phyloP scores from a whole-genome alignment of 2,888 invertebrate species.

The Hypselothyrea guttata region DNA sequence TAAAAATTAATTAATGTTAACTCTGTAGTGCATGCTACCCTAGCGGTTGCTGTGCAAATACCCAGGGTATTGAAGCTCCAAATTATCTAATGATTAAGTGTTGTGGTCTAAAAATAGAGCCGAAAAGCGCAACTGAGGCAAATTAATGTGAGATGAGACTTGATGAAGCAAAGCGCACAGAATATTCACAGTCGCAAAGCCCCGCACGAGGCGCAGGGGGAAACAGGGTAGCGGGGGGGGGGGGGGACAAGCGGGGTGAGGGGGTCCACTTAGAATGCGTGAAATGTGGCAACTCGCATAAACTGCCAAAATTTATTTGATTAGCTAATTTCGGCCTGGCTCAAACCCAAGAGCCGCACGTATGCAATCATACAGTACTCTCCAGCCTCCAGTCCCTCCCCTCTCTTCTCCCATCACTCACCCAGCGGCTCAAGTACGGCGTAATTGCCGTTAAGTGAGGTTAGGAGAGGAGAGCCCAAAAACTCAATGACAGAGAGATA shows the following conservation, averaged over 20 bases:
- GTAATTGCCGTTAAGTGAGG: constrained; percentile 37
- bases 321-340: constrained; percentile 36
- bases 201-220: background rate
- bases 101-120: constrained; percentile 42
- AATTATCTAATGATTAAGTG: constrained; percentile 51
- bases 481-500: background rate
- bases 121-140: constrained; percentile 9
- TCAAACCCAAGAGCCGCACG: constrained; percentile 40
- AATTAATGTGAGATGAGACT: constrained; percentile 2
- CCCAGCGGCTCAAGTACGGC: constrained; percentile 10
- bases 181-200: background rate
- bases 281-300: constrained; percentile 55
- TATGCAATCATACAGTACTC: constrained; percentile 61
- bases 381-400: too few species aligned
- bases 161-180: constrained; percentile 9
- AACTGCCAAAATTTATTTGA: constrained; percentile 63
- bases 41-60: too few species aligned
- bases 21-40: background rate
- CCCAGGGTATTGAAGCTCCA: constrained; percentile 22
- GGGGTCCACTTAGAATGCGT: constrained; percentile 52
- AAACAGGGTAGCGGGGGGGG: background rate
- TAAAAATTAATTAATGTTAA: too few species aligned
- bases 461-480: too few species aligned
- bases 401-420: constrained; percentile 3
- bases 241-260: background rate